A percentile compares a stretch with the other conserved stretches of the same genome.
Evolutionary conservation across 1,140 invertebrate genomes (phyloP).

Genomic region (Diorhabda sublineata): DNA sequence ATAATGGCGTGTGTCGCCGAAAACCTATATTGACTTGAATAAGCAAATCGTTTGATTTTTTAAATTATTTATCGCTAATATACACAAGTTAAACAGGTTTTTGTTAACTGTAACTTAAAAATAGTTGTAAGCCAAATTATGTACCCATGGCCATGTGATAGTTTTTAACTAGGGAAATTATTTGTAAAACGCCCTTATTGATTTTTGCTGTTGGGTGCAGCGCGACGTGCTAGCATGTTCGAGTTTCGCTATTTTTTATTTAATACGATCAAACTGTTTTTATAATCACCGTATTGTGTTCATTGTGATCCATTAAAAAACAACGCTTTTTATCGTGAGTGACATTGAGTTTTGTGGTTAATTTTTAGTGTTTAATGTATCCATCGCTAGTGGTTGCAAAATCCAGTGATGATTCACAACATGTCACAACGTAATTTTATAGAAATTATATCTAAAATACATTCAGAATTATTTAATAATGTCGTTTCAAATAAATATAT

Average conservation of each 20-base stretch:
- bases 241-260: slow-evolving; percentile 20
- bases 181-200: slow-evolving; percentile 47
- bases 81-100: slow-evolving; percentile 5
- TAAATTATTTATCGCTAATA: slow-evolving; percentile 8
- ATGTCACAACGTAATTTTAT: slow-evolving; percentile 16
- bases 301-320: slow-evolving; percentile 8
- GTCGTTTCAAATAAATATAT: not conserved
- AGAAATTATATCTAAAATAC: not conserved
- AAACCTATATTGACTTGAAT: slow-evolving; percentile 32
- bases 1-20: slow-evolving; percentile 44
- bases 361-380: slow-evolving; percentile 16
- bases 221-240: slow-evolving; percentile 36
- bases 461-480: not conserved
- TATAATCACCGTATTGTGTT: slow-evolving; percentile 24
- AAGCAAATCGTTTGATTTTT: not conserved
- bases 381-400: slow-evolving; percentile 25
- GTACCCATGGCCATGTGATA: not conserved
- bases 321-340: slow-evolving; percentile 18
- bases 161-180: slow-evolving; percentile 17
- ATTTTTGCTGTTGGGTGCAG: slow-evolving; percentile 40
- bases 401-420: slow-evolving; percentile 21
- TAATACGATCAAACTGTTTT: slow-evolving; percentile 8
- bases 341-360: slow-evolving; percentile 20
- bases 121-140: not conserved
- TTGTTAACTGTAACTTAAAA: not conserved